phyloP scores from a whole-genome alignment of 2,888 invertebrate species.

The Drosophila quinaria region DNA sequence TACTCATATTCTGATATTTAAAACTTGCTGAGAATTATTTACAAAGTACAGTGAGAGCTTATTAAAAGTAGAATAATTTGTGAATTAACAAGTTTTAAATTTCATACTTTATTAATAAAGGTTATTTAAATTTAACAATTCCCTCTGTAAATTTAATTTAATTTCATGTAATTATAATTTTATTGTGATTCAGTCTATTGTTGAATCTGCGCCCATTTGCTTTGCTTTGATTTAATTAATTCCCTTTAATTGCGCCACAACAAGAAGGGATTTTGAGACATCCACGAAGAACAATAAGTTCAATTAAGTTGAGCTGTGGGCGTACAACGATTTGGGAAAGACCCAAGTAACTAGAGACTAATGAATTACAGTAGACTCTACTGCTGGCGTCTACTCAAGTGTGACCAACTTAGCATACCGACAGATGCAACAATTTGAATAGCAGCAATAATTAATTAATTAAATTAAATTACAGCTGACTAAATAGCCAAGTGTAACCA shows the following conservation, averaged over 20 bases:
- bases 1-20: too few species aligned
- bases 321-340: not conserved
- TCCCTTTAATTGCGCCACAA: conserved; percentile 22
- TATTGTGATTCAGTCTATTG: not conserved
- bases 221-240: conserved; percentile 21
- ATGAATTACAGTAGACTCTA: not conserved
- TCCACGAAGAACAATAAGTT: conserved; percentile 15
- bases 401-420: conserved; percentile 24
- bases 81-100: not conserved
- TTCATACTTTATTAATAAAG: too few species aligned
- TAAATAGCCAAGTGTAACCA: too few species aligned
- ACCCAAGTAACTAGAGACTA: not conserved
- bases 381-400: conserved; percentile 10
- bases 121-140: not conserved
- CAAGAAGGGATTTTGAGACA: conserved; percentile 2
- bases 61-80: not conserved
- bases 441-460: not conserved
- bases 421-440: conserved; percentile 4
- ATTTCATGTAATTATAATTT: not conserved
- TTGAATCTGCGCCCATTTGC: not conserved
- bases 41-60: not conserved
- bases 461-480: too few species aligned
- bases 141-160: not conserved
- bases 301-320: not conserved
- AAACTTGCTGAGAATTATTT: not conserved